These are phyloP conservation scores for Peromyscus melanophrys DNA, from an alignment of 2,797 vertebrate genomes.

Conservation along the genomic window DNA sequence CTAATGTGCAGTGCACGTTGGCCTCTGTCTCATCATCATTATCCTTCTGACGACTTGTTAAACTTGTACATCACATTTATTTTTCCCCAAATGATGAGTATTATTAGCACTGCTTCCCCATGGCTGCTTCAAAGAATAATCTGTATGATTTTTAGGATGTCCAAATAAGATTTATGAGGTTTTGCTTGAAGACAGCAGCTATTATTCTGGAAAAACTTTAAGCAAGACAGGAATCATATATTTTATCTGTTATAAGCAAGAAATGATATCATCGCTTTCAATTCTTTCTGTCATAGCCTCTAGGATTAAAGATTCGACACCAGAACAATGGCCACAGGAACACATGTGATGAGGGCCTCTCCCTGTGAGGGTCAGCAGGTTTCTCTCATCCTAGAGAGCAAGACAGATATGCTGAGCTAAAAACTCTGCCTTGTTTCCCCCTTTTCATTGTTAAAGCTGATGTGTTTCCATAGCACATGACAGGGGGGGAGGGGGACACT, in stretches of 20 bases:
- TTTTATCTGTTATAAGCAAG: neutral
- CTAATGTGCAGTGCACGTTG: neutral
- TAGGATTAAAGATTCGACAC: neutral
- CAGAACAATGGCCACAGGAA: neutral
- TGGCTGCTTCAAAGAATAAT: neutral
- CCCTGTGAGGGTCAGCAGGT: neutral
- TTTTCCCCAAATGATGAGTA: neutral
- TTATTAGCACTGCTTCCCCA: neutral
- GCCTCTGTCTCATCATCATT: neutral
- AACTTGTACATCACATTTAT: neutral
- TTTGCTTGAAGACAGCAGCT: conserved; percentile 31
- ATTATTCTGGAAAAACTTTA: neutral
- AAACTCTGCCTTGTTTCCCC: too few relatives aligned
- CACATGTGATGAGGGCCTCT: neutral
- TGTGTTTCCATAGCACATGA: neutral
- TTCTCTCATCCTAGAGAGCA: neutral
- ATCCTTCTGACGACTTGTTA: neutral
- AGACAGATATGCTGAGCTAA: neutral
- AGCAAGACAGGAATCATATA: neutral
- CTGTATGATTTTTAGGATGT: neutral
- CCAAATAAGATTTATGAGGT: neutral
- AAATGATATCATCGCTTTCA: neutral
- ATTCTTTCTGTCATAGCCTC: neutral
- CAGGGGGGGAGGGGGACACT: neutral
- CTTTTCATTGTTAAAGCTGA: neutral